These are phyloP conservation scores for Protomyctophum bolini DNA, from an alignment of 2,113 vertebrate species.

Conservation along the genomic window DNA sequence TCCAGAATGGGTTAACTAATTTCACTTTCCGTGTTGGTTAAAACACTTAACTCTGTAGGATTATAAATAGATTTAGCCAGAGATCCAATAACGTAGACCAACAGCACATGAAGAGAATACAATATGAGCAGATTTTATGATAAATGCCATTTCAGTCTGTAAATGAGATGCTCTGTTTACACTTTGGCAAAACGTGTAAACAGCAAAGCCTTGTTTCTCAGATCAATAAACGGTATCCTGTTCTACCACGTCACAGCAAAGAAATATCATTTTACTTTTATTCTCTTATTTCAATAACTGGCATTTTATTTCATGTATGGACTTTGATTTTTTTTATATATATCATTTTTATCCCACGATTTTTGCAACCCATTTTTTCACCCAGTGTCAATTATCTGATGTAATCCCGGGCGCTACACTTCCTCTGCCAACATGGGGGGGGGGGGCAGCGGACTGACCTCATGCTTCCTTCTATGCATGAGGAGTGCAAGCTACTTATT, in stretches of 20 bases:
- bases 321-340: too few relatives aligned
- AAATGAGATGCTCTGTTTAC: background rate
- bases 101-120: background rate
- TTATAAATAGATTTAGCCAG: constrained; percentile 32
- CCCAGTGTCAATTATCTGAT: too few relatives aligned
- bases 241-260: constrained; percentile 22
- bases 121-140: too few relatives aligned
- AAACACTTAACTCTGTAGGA: constrained; percentile 27
- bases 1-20: constrained; percentile 30
- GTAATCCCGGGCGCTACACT: too few relatives aligned
- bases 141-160: background rate
- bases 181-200: constrained; percentile 2
- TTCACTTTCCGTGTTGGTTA: constrained; percentile 39
- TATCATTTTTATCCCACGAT: too few relatives aligned
- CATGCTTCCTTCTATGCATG: too few relatives aligned
- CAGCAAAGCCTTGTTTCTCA: background rate
- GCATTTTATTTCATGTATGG: constrained; percentile 27
- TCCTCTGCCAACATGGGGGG: too few relatives aligned
- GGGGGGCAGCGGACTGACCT: too few relatives aligned
- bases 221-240: constrained; percentile 42
- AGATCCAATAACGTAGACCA: constrained; percentile 22
- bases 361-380: too few relatives aligned
- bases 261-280: constrained; percentile 49
- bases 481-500: too few relatives aligned
- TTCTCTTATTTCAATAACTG: constrained; percentile 32